Conservation (phyloP, 2,113 vertebrate genomes). For the Oceanodroma tethys region DNA sequence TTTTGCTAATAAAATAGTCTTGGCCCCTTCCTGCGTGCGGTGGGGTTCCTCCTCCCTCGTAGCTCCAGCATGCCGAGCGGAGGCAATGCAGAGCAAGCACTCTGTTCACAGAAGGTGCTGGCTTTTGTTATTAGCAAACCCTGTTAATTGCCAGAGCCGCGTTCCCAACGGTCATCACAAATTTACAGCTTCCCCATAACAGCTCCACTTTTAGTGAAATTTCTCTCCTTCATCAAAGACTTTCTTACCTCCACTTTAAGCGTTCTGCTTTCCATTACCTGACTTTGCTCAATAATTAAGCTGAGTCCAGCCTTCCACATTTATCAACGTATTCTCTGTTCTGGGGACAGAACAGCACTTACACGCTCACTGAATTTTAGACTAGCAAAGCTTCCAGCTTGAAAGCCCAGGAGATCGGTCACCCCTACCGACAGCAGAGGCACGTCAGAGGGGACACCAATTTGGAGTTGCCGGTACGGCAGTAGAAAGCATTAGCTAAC, state of each 20-base stretch:
- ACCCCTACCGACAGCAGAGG: background rate
- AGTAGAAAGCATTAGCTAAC: background rate
- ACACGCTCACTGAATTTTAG: fast-evolving
- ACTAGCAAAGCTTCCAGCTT: background rate
- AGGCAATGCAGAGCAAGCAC: fast-evolving
- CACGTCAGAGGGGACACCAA: fast-evolving
- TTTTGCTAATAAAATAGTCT: background rate
- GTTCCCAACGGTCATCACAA: fast-evolving
- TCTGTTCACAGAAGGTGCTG: background rate
- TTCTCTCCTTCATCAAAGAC: background rate
- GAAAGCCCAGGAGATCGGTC: background rate
- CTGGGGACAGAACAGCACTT: background rate
- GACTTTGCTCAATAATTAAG: background rate
- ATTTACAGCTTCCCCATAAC: background rate
- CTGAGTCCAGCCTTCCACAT: background rate
- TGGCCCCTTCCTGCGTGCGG: fast-evolving
- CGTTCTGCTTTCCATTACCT: background rate
- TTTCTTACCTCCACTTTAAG: background rate
- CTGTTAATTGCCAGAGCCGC: background rate
- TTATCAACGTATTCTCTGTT: fast-evolving
- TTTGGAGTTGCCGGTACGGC: background rate
- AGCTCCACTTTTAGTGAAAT: fast-evolving
- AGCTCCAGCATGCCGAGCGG: background rate
- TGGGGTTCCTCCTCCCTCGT: background rate
- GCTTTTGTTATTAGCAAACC: background rate